Evolutionary conservation across 2,113 vertebrate species (phyloP), one percentile per base, ranked within the genome.

Genomic region (Etia nguti): DNA sequence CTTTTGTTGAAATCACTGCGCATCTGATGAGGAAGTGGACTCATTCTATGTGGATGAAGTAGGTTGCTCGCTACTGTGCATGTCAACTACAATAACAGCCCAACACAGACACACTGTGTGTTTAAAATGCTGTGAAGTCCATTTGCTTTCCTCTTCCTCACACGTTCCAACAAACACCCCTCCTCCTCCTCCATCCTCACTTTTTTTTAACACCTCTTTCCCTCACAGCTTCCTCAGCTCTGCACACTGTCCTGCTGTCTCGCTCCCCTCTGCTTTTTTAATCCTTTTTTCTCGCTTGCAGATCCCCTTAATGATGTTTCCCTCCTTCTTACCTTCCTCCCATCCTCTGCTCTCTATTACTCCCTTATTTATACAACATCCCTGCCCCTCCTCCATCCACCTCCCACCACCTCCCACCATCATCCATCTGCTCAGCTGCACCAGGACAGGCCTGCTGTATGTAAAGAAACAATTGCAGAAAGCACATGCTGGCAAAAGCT

Each of bases 381-480:
- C 15, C 57, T n/a, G 50, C 85, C 57, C 91, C 85, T 70, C 85
- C 92, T 81, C 81, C 85, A 50, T 75, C 62, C 50, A 2, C 52
- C 62, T 81, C 85, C 70, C 83, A 88, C 62, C 50, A 2, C 52
- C 62, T 81, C 85, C 70, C 83, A 88, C 84, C 62, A 29, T 41
- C 80, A 80, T 75, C 94, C 92, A 95, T 93, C 92, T 94, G 93
- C 91, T 92, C 57, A 22, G 3, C 70, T 55, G 70, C 62, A 2
- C 54, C 73, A 89, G 73, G 73, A 52, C 10, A 34, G 46, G 46
- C 46, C 73, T 77, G 73, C 26, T 52, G 12, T 62, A 82, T 82
- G 60, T 57, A 86, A 82, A 82, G n/a, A 86, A 73, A 60, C 79
- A 18, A 65, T 68, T 34, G 11, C 13, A 12, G 41, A n/a, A 60